These are phyloP conservation scores for Pachyramphus minor DNA, from an alignment of 2,113 vertebrate species.

Conservation along the genomic window DNA sequence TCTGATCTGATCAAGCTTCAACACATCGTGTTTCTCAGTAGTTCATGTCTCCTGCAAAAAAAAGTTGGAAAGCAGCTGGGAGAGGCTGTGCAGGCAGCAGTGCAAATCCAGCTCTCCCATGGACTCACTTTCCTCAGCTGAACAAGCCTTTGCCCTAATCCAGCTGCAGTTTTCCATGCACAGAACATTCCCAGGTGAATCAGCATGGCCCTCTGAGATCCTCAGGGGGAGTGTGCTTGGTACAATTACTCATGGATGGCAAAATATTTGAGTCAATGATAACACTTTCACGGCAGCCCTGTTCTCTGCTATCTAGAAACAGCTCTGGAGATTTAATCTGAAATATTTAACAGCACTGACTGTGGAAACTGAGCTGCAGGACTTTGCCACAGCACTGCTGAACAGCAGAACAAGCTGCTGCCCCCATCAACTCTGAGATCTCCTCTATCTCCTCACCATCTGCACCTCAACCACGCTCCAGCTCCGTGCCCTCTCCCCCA, in stretches of 20 bases:
- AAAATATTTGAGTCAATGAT: neutral
- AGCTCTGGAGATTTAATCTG: conserved; percentile 14
- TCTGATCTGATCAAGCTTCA: conserved; percentile 41
- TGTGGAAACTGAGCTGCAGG: neutral
- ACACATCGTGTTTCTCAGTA: neutral
- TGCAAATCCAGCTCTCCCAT: neutral
- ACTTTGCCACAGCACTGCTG: neutral
- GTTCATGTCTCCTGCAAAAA: neutral
- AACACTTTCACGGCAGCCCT: neutral
- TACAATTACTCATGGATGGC: neutral
- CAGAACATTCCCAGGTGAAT: neutral
- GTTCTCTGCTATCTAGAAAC: conserved; percentile 5
- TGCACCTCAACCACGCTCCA: neutral
- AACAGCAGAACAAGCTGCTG: neutral
- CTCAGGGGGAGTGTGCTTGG: neutral
- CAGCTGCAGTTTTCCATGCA: neutral
- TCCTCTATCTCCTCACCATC: neutral
- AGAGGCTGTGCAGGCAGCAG: neutral
- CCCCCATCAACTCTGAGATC: rapidly evolving
- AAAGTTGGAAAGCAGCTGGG: neutral
- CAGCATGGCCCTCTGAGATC: neutral
- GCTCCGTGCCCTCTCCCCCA: neutral
- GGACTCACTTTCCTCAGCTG: neutral
- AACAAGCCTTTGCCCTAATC: neutral
- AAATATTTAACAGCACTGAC: neutral